These are phyloP conservation scores for Scyliorhinus canicula DNA, from an alignment of 2,797 vertebrate genomes.

Conservation along the genomic window DNA sequence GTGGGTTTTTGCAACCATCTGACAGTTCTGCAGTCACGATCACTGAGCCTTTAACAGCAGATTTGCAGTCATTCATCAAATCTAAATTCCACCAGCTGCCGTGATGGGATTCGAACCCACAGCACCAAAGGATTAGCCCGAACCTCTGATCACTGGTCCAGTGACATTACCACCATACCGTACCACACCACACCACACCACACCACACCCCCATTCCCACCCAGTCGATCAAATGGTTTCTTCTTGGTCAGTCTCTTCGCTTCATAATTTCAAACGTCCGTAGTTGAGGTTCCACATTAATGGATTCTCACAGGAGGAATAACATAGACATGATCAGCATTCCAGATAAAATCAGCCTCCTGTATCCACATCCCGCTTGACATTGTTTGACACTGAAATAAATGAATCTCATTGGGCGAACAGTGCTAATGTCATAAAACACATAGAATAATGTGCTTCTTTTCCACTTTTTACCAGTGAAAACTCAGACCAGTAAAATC, in stretches of 20 bases:
- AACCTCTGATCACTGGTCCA: too few species aligned
- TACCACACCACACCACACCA: too few species aligned
- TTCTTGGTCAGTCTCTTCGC: not conserved
- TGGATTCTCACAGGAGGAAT: not conserved
- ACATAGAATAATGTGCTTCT: not conserved
- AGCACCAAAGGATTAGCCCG: too few species aligned
- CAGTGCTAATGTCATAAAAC: not conserved
- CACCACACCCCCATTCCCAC: too few species aligned
- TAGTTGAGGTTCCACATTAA: not conserved
- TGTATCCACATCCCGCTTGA: not conserved
- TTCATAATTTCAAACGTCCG: not conserved
- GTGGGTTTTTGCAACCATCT: too few species aligned
- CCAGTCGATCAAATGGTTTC: not conserved
- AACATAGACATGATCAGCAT: not conserved
- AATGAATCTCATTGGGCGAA: not conserved
- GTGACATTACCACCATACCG: too few species aligned
- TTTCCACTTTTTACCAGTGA: not conserved
- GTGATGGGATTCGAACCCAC: too few species aligned
- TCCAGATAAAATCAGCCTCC: not conserved
- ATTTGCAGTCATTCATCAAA: too few species aligned
- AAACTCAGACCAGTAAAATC: not conserved
- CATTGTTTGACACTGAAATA: not conserved
- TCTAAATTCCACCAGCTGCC: too few species aligned
- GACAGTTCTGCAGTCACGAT: too few species aligned
- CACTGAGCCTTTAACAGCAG: too few species aligned